A percentile compares a stretch with the other conserved stretches of the same genome.
phyloP scores from a whole-genome alignment of 2,113 vertebrate species.

The Trematocara marginatum region DNA sequence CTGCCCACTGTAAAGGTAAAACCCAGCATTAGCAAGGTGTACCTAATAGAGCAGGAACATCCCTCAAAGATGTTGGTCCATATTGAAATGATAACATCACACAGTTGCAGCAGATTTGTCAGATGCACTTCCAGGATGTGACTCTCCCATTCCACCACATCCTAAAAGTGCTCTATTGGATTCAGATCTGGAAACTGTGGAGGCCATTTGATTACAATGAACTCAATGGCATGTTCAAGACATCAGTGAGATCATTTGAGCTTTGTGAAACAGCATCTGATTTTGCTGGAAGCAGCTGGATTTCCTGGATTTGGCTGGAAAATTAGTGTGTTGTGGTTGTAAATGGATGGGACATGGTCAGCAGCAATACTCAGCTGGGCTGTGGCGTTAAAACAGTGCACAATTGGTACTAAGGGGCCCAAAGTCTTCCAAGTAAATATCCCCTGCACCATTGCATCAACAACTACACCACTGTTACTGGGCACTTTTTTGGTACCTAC shows the following conservation, averaged over 20 bases:
- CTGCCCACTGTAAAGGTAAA: background rate
- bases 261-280: background rate
- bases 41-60: background rate
- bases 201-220: background rate
- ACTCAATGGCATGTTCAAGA: background rate
- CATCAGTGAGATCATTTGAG: background rate
- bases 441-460: background rate
- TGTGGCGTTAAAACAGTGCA: background rate
- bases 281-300: background rate
- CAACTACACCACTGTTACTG: background rate
- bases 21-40: background rate
- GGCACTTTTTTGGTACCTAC: background rate
- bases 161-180: background rate
- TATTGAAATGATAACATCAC: background rate
- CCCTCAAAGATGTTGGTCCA: background rate
- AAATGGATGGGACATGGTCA: background rate
- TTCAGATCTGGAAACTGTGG: background rate
- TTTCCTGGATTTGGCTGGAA: background rate
- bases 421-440: background rate
- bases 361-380: background rate
- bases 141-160: background rate
- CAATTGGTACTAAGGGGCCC: background rate
- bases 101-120: background rate
- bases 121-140: background rate
- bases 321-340: background rate